Base-by-base conservation (phyloP, 2,888 invertebrate genomes). In the Cephus sareptanus region DNA sequence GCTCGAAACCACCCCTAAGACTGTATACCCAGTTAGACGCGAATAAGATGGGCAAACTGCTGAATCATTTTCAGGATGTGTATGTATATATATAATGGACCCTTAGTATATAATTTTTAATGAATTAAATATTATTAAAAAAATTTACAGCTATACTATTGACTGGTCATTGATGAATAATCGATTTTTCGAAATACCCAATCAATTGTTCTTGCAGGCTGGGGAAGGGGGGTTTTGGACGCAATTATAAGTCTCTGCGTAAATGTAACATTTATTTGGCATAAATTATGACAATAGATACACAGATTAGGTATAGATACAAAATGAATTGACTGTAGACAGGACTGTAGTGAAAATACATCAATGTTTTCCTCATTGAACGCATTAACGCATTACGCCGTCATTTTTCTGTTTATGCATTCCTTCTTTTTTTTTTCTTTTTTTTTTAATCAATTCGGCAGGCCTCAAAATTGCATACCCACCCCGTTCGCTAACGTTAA, bases 181-280 rank as follows among this genome's bases (percentile, higher is more conserved):
- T 40, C 2, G 15, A 56, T 1, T 56, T 23, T 1, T 56, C 15
- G 2, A 15, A 9, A 15, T 15, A 0, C 9, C 6, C 40, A 1
- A 23, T 9, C 23, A 9, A 40, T 40, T 6, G 23, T 56, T 56
- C 0, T 40, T 4, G 15, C 0, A 4, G 23, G 40, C 0, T 4
- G 6, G 40, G 15, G 15, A 0, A 6, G 23, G 4, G 4, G 40
- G 23, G 0, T 1, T 23, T 40, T 9, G 40, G 2, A 71, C 0
- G 12, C 31, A 15, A 30, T 71, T 2, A 71, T 15, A 71, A 69
- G 68, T 76, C 69, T 85, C 83, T 90, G 90, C 89, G 88, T 91
- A 90, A 90, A 90, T 90, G 87, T 90, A 90, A 91, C 91, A 91
- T 91, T 91, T 91, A 91, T 91, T 91, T 89, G 89, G 91, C 90